Evolutionary conservation across 2,888 invertebrate species (phyloP).

Genomic region (Biston stratarius): DNA sequence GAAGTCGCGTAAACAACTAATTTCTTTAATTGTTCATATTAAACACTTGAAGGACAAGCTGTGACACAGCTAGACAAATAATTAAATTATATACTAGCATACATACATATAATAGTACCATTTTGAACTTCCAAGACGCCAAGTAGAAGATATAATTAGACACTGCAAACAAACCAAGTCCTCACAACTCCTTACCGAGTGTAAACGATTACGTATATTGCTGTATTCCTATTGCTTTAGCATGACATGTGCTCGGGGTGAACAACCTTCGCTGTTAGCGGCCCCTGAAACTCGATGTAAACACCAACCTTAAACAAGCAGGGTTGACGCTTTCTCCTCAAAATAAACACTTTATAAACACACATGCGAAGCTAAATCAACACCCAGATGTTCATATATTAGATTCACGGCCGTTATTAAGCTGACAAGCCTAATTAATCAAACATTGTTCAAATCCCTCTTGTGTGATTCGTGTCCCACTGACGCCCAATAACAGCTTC

Average conservation of each 20-base stretch:
- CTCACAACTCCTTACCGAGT: conserved; percentile 29
- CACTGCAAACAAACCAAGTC: conserved; percentile 21
- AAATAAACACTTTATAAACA: conserved; percentile 47
- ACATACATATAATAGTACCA: background rate
- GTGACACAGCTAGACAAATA: background rate
- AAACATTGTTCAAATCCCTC: conserved; percentile 31
- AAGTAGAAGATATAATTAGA: conserved; percentile 25
- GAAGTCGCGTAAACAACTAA: background rate
- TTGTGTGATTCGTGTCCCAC: conserved; percentile 17
- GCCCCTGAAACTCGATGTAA: conserved; percentile 72
- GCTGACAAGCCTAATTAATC: conserved; percentile 36
- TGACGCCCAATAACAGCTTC: conserved; percentile 18
- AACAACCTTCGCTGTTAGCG: conserved; percentile 73
- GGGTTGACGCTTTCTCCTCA: conserved; percentile 61
- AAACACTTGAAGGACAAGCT: background rate
- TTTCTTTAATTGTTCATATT: background rate
- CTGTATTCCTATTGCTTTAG: conserved; percentile 43
- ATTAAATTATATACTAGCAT: background rate
- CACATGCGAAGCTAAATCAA: conserved; percentile 35
- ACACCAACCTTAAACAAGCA: conserved; percentile 64
- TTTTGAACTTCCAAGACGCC: conserved; percentile 13
- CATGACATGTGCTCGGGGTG: conserved; percentile 60
- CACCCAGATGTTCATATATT: conserved; percentile 35
- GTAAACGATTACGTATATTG: conserved; percentile 41
- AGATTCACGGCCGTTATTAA: conserved; percentile 24